phyloP scores from a whole-genome alignment of 2,888 invertebrate species.

The Acanthosoma haemorrhoidale region DNA sequence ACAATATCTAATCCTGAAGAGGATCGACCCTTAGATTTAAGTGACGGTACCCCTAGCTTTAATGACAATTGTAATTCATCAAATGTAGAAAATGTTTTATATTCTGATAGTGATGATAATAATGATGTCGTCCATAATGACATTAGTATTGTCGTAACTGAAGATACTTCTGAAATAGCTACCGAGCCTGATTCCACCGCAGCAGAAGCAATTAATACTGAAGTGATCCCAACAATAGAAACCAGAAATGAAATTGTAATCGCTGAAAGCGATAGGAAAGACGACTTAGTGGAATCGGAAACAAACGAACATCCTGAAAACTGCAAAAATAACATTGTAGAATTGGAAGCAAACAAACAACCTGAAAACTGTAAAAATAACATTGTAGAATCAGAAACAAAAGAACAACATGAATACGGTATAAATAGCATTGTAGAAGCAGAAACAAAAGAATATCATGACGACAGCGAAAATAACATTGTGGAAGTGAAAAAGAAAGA shows the following conservation, averaged over 20 bases:
- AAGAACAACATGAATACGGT: no score
- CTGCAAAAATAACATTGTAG: no score
- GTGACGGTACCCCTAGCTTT: slow-evolving; percentile 13
- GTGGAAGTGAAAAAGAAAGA: slow-evolving; percentile 34
- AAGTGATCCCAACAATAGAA: not conserved
- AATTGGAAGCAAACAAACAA: no score
- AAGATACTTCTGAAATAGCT: not conserved
- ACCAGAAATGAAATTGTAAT: not conserved
- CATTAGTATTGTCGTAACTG: not conserved
- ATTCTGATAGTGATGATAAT: slow-evolving; percentile 17
- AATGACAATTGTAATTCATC: slow-evolving; percentile 2
- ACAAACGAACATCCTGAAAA: no score
- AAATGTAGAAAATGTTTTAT: not conserved
- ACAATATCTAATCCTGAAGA: not conserved
- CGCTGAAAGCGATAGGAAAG: not conserved
- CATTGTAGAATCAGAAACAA: not conserved
- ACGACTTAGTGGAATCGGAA: not conserved
- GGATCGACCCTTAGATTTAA: slow-evolving; percentile 16
- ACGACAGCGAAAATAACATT: not conserved
- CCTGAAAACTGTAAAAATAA: not conserved
- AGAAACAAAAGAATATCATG: no score
- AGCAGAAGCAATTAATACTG: not conserved
- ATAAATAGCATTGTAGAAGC: no score
- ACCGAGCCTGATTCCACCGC: not conserved
- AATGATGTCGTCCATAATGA: not conserved